Base-by-base conservation (phyloP, 1,140 invertebrate species). In the Apis laboriosa region DNA sequence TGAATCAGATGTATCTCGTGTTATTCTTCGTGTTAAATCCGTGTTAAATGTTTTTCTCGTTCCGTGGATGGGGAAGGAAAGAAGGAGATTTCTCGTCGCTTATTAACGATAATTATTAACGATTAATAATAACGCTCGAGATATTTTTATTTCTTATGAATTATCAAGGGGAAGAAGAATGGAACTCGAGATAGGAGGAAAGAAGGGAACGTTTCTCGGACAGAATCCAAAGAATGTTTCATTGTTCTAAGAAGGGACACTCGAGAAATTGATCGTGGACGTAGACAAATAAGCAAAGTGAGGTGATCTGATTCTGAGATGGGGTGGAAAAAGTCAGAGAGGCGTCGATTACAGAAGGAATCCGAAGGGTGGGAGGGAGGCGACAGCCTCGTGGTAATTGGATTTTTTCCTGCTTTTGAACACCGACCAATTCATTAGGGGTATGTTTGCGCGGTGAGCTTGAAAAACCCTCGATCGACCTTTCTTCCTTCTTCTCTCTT, bases 371-470 rank as follows among this genome's bases (percentile, higher is more conserved):
- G 21, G 56, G 28, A 8, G 1, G 61, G 24, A 61, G 24, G 5
- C 67, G 17, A 9, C 56, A 12, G 24, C 15, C 58, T 15, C 34
- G 56, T 28, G 68, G 51, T 76, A 81, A 76, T 81, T 81, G 79
- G 60, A 81, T 74, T 76, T 64, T 80, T 81, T 60, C 49, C 77
- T n/a, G 49, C 58, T 80, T 63, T 81, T 73, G 63, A 83, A 76
- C 77, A 60, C 66, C 56, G 63, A 82, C 43, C 28, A 63, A 83
- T 83, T 83, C 80, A 77, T 83, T 77, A 83, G 28, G 71, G 66
- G 56, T 77, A 56, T 83, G 80, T 83, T 83, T 83, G 73, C 74
- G 49, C 49, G 80, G 55, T 28, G 64, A 21, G 55, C 17, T 11
- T 49, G 19, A 56, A 83, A 56, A 55, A 68, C 75, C 51, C 80